Evolutionary conservation across 2,113 vertebrate genomes (phyloP), one percentile per base, ranked within the genome.

Genomic region (Brachypodius melanocephalos): DNA sequence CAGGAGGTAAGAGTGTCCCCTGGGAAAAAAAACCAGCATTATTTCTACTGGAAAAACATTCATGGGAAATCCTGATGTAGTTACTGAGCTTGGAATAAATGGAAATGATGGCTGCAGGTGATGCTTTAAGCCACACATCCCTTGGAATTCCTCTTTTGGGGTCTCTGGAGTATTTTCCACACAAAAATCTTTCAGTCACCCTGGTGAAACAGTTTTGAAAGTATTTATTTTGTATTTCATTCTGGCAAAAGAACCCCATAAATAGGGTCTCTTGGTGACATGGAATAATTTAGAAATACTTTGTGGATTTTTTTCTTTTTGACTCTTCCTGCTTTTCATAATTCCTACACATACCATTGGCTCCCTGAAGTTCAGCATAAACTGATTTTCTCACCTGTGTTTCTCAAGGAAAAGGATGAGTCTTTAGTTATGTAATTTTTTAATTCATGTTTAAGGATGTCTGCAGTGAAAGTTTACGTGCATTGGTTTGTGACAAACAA

Each of bases 1-100:
- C 79, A 98, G 98, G 94, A 99, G 99, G 99, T 99, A 98, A 96
- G 96, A 8, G 3, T 25, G 4, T 31, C 57, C 67, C 25, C 17
- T 17, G 18, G 58, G 10, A 1, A 22, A 67, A 77, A 34, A 0
- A 52, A 29, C 2, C 21, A 22, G 24, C 5, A 12, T 4, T 19
- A 4, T 42, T 89, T 20, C 22, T 51, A 2, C 32, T 24, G 5
- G 31, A 4, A 52, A 74, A 82, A 3, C 9, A 7, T 17, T 22
- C 2, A 28, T 68, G 58, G 51, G 3, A 72, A 34, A 43, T 42
- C 42, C 54, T 34, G 5, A 0, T 2, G 0, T 9, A 7, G 3
- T n/a, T 67, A 2, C 40, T 8, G 57, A 57, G 61, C 61, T 52
- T 48, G 52, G 65, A 42, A 22, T 54, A 4, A 16, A 10, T 28